Evolutionary conservation across 2,113 vertebrate species (phyloP), one percentile per base, ranked within the genome.

Genomic region (Puma concolor): DNA sequence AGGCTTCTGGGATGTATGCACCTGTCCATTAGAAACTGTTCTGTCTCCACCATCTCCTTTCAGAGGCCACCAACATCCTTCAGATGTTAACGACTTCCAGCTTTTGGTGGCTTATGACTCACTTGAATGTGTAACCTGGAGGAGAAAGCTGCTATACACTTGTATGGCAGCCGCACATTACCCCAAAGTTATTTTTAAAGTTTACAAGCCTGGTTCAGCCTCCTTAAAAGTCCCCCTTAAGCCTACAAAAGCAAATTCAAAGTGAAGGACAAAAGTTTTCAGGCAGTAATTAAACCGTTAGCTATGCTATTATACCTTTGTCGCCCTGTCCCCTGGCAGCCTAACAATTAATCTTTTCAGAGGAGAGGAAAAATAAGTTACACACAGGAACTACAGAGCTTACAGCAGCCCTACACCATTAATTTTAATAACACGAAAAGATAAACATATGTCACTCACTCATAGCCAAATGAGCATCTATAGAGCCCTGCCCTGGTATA

Each of bases 181-280:
- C 66, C 87, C 71, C 60, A 31, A 72, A 91, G 97, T 97, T 98
- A 98, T 98, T 98, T 98, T 95, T 96, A 97, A 98, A 97, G 92
- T 98, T 98, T 98, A 98, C 77, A 69, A 97, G 98, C 85, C 81
- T 69, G 48, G 82, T 48, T 50, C 90, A 41, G 72, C 76, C 92
- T 97, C 84, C 92, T 98, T 96, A 97, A 97, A 97, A 97, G 92
- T 79, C 41, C 81, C 92, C 94, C 90, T 82, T 72, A 97, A 94
- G 95, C 96, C 96, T 97, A 95, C 97, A 98, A 97, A 97, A 96
- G 91, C 92, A 95, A 98, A 98, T 97, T 98, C 97, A 98, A 97
- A 98, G 98, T 86, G 76, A 94, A 98, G 88, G 90, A 96, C 97
- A 92, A 97, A 98, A 95, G 96, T 96, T 96, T 97, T 97, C 82